A percentile compares a stretch with the other conserved stretches of the same genome.
phyloP scores from a whole-genome alignment of 1,140 invertebrate genomes.

The Belonocnema kinseyi region DNA sequence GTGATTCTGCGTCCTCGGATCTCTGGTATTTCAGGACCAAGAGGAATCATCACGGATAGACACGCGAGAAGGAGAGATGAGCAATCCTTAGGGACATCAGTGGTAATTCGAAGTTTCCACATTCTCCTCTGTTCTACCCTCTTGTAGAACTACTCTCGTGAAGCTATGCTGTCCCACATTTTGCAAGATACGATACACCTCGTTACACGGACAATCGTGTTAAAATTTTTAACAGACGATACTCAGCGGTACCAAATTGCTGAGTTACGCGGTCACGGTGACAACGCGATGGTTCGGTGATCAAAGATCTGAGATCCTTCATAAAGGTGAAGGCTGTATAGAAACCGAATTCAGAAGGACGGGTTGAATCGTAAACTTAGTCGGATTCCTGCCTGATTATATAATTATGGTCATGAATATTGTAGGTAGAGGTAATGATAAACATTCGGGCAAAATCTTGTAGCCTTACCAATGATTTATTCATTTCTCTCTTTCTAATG shows the following conservation, averaged over 20 bases:
- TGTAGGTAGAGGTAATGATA: no score
- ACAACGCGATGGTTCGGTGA: constrained; percentile 50
- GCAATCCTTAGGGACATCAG: constrained; percentile 11
- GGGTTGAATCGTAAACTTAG: background rate
- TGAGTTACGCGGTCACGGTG: constrained; percentile 52
- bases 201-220: constrained; percentile 51
- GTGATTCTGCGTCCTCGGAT: background rate
- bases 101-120: background rate
- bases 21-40: constrained; percentile 4
- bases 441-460: no score
- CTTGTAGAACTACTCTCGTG: constrained; percentile 22
- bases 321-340: background rate
- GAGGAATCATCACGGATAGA: background rate
- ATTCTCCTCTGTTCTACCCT: background rate
- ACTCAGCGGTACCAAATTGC: constrained; percentile 49
- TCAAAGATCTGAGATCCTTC: constrained; percentile 46
- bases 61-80: constrained; percentile 3
- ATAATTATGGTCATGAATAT: background rate
- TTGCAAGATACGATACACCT: constrained; percentile 42
- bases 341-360: background rate
- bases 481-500: no score
- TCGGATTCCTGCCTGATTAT: background rate
- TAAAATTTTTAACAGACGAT: constrained; percentile 53
- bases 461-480: no score
- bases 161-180: constrained; percentile 10